Base-by-base conservation (phyloP, 2,888 invertebrate genomes). In the Drosophila lacicola region DNA sequence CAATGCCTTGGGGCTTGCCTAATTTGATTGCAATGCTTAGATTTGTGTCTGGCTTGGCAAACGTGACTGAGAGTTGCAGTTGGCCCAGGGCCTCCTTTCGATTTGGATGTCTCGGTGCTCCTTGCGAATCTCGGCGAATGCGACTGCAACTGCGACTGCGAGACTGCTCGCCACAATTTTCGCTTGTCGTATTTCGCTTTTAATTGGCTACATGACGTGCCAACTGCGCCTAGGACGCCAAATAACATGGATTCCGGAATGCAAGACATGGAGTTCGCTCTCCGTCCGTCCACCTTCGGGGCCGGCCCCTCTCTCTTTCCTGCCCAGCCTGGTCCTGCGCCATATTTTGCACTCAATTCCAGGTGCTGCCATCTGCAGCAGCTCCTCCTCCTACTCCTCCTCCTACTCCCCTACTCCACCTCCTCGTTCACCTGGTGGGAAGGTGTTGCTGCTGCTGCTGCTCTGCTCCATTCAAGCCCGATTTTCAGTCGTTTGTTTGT, bases 141-240 rank as follows among this genome's bases (percentile, higher is more conserved):
- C 29, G 8, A 29, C 29, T 6, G 25, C 25, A 56, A 2, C 54
- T 69, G 69, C 61, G 62, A 73, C 71, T 49, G 64, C 57, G 34
- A 58, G 34, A 58, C 57, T 37, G 67, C 55, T 79, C 66, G 72
- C 70, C 78, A 76, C 74, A 77, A 80, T 80, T 80, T 72, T 78
- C 72, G 80, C 78, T 83, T 81, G 83, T 86, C 79, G 87, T 84
- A 84, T 88, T 86, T 86, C 81, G 82, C 82, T 88, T 88, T 88
- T 88, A 88, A 88, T 88, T 88, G 88, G 88, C 90, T 87, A 86
- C 90, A 89, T 83, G 83, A 88, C 86, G 84, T 83, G 80, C 80
- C 78, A 83, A 83, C 86, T 70, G 86, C 72, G 72, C 76, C 76
- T 77, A 74, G 78, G 69, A 78, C 74, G 81, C 74, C 77, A 80